Evolutionary conservation across 2,797 vertebrate species (phyloP).

Genomic region (Phrynocephalus vlangalii): DNA sequence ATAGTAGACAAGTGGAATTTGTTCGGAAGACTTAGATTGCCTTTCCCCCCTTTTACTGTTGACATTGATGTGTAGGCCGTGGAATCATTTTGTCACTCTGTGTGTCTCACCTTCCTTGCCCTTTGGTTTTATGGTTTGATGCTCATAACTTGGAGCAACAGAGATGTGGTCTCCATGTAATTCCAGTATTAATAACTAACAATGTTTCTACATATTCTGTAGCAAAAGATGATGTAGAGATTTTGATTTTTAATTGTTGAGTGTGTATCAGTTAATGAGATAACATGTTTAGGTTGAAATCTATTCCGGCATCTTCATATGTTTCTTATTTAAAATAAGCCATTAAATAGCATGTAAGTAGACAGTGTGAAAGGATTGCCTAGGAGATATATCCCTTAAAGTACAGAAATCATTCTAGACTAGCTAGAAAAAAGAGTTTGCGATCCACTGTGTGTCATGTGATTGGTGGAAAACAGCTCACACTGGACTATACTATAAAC

Average conservation of each 20-base stretch:
- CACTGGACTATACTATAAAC: too few relatives aligned
- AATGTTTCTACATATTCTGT: fast-evolving
- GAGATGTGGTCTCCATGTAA: background rate
- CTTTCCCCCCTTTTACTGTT: background rate
- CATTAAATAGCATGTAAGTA: too few relatives aligned
- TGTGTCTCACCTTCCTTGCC: background rate
- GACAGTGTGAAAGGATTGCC: too few relatives aligned
- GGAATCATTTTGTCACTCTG: background rate
- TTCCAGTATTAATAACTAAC: background rate
- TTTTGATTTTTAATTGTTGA: conserved; percentile 10
- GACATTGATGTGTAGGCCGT: background rate
- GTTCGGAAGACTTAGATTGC: background rate
- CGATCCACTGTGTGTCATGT: too few relatives aligned
- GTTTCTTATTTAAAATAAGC: background rate
- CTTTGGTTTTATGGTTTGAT: background rate
- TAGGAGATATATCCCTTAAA: too few relatives aligned
- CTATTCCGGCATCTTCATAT: background rate
- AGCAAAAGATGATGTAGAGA: background rate
- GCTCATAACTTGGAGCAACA: background rate
- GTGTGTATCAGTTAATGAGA: fast-evolving
- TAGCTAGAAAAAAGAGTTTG: too few relatives aligned
- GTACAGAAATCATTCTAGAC: too few relatives aligned
- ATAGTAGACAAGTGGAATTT: background rate
- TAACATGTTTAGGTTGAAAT: conserved; percentile 34
- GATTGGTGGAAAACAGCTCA: too few relatives aligned